phyloP scores from a whole-genome alignment of 1,140 invertebrate species.

The Drosophila ogumai region DNA sequence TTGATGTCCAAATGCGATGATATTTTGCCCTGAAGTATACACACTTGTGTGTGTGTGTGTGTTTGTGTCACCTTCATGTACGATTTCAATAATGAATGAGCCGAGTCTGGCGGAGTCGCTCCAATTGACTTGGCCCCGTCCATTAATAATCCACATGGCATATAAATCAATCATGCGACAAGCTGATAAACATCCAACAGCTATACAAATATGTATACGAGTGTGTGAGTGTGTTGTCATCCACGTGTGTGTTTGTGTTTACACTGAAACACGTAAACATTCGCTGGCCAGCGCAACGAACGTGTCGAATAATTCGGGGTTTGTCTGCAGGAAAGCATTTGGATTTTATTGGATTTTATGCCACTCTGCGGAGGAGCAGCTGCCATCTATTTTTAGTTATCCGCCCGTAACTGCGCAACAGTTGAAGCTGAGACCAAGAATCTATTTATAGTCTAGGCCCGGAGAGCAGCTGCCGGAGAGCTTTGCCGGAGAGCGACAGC shows the following conservation, averaged over 20 bases:
- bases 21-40: background rate
- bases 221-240: background rate
- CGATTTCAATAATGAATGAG: constrained; percentile 69
- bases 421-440: constrained; percentile 42
- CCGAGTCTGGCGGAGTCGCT: constrained; percentile 37
- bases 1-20: constrained; percentile 16
- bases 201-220: constrained; percentile 36
- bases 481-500: constrained; percentile 13
- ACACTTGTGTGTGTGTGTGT: background rate
- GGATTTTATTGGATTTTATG: constrained; percentile 68
- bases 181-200: constrained; percentile 73
- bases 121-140: constrained; percentile 71
- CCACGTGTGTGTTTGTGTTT: constrained; percentile 22
- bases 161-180: constrained; percentile 81
- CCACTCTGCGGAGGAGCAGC: constrained; percentile 28
- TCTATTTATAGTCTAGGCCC: constrained; percentile 74
- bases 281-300: constrained; percentile 42
- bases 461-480: constrained; percentile 37
- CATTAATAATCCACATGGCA: constrained; percentile 69
- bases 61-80: constrained; percentile 24
- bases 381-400: constrained; percentile 68
- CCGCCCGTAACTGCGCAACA: constrained; percentile 44
- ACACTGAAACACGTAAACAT: constrained; percentile 30
- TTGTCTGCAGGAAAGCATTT: constrained; percentile 55
- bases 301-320: constrained; percentile 56